Percentiles rank a stretch among this genome's conserved stretches.
These are phyloP conservation scores for Noctua pronuba DNA, from an alignment of 2,888 invertebrate genomes.

Conservation along the genomic window DNA sequence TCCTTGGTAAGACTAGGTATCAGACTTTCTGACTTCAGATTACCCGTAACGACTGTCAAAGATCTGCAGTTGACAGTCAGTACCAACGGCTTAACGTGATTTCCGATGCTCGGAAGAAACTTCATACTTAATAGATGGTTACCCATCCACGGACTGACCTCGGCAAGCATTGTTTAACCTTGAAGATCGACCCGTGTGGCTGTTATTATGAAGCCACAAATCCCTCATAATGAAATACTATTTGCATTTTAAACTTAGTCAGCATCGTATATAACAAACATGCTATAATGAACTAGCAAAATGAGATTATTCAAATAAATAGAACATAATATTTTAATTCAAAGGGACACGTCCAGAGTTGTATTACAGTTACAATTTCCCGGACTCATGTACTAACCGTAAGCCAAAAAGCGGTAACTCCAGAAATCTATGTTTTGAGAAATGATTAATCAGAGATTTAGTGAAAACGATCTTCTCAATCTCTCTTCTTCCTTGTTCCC, in stretches of 20 bases:
- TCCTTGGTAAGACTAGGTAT: not conserved
- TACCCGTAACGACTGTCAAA: not conserved
- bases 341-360: slow-evolving; percentile 6
- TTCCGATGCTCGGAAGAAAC: not conserved
- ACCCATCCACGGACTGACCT: not conserved
- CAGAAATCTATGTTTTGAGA: not conserved
- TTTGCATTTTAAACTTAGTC: not conserved
- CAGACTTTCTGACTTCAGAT: not conserved
- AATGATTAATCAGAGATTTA: not conserved
- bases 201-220: not conserved
- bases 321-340: slow-evolving; percentile 15
- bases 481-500: not conserved
- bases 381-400: not conserved
- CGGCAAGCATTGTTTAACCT: not conserved
- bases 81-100: not conserved
- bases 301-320: slow-evolving; percentile 27
- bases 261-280: not conserved
- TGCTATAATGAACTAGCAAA: not conserved
- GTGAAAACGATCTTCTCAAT: not conserved
- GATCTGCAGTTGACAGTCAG: not conserved
- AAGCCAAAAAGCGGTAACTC: not conserved
- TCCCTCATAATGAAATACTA: not conserved
- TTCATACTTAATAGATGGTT: not conserved
- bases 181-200: not conserved
- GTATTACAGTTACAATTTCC: slow-evolving; percentile 12